Base-by-base conservation (phyloP, 1,140 invertebrate genomes). In the Cotesia glomerata region DNA sequence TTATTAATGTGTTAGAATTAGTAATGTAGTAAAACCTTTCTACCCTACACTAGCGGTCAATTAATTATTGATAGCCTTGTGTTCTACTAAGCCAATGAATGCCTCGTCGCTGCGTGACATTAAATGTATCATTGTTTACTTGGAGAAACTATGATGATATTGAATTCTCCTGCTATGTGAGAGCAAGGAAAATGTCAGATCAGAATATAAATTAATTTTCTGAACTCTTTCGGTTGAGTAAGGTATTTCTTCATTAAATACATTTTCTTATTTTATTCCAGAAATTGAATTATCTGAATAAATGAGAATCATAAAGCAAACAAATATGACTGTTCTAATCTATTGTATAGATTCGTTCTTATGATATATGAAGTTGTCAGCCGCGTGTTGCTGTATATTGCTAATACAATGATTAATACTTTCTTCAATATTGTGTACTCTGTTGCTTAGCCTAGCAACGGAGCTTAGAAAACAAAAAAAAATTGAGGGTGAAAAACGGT, bases 61-160 rank as follows among this genome's bases (percentile, higher is more conserved):
- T 84, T 84, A 83, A 85, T 84, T 82, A 84, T 84, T 83, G 80
- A 78, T 80, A 77, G 72, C 77, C 76, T 75, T 32, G 35, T 71
- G 39, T 67, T 67, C 18, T 67, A 54, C 49, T 26, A 14, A 32
- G 11, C n/a, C 39, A 51, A 67, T 54, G 9, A 61, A 61, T 26
- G 4, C 16, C 18, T 34, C 8, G 16, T 8, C 52, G 56, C 52
- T 58, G 66, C 66, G 65, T 67, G 65, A 11, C 49, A 32, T 32
- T 67, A 54, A 51, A 18, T 52, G 54, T 67, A n/a, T 36, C n/a
- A 9, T 61, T 61, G 58, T 26, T n/a, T n/a, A 14, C 14, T 32
- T 35, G 54, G 14, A 32, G 56, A 7, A 45, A 9, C 39, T 45
- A 45, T 45, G 7, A 45, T 9, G 39, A 7, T 45, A 45, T 45